Evolutionary conservation across 2,797 vertebrate genomes (phyloP).

Genomic region (Clamator glandarius): DNA sequence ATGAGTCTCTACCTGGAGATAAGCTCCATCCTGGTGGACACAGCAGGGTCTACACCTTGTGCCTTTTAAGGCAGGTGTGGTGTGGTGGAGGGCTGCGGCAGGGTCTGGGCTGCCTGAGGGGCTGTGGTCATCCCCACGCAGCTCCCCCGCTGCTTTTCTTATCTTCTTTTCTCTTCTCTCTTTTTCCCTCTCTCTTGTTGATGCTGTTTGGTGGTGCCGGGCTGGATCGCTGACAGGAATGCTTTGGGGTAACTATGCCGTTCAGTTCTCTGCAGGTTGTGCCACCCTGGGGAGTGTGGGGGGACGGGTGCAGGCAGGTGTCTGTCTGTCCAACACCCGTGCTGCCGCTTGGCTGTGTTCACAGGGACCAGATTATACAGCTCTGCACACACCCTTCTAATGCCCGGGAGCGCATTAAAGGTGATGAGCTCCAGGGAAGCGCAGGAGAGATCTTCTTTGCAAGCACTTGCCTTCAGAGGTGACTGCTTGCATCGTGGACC

Average conservation of each 20-base stretch:
- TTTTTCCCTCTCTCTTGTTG: conserved; percentile 13
- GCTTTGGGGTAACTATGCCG: conserved; percentile 83
- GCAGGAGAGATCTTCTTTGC: not conserved
- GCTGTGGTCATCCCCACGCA: not conserved
- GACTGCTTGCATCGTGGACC: not conserved
- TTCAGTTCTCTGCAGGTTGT: not conserved
- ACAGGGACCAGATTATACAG: accelerated
- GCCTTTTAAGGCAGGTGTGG: not conserved
- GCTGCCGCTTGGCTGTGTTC: not conserved
- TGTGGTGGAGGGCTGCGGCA: not conserved
- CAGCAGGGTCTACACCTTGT: accelerated
- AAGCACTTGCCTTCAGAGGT: not conserved
- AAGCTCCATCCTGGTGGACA: not conserved
- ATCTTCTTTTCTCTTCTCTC: not conserved
- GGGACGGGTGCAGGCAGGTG: not conserved
- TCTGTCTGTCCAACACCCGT: not conserved
- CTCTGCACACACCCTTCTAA: not conserved
- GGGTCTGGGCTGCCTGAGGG: not conserved
- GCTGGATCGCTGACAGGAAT: conserved; percentile 77
- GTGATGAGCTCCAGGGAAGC: not conserved
- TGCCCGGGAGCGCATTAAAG: not conserved
- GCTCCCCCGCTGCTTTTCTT: not conserved
- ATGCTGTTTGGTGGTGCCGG: conserved; percentile 53
- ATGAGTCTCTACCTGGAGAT: not conserved
- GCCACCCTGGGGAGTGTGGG: not conserved